phyloP scores from a whole-genome alignment of 1,140 invertebrate genomes.

The Drosophila ficusphila region DNA sequence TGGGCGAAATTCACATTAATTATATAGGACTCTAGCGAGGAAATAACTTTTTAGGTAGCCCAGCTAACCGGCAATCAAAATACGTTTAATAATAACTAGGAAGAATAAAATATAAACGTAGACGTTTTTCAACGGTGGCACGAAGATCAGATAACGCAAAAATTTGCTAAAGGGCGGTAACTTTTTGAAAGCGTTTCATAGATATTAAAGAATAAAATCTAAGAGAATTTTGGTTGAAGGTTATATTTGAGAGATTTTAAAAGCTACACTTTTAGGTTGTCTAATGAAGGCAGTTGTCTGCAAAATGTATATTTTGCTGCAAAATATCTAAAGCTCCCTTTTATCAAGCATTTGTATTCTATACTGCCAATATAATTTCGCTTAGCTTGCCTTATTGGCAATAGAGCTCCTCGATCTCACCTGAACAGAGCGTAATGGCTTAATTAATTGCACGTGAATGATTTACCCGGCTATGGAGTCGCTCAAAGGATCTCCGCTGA shows the following conservation, averaged over 20 bases:
- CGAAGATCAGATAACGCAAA: conserved; percentile 17
- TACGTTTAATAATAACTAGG: conserved; percentile 45
- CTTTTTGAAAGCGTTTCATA: neutral
- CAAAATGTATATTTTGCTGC: too few species aligned
- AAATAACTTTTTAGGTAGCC: conserved; percentile 29
- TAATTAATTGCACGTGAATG: conserved; percentile 45
- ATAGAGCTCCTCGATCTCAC: neutral
- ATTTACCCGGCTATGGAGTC: neutral
- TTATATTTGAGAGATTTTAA: neutral
- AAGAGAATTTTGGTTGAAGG: neutral
- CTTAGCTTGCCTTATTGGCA: neutral
- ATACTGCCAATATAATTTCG: neutral
- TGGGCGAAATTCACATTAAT: conserved; percentile 63
- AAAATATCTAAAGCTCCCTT: too few species aligned
- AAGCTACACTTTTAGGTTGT: neutral
- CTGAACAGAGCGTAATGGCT: conserved; percentile 34
- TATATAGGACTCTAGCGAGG: conserved; percentile 34
- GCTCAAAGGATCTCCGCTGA: conserved; percentile 8
- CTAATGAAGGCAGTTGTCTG: neutral
- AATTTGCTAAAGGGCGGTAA: neutral
- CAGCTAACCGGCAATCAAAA: conserved; percentile 54
- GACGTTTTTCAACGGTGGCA: conserved; percentile 3
- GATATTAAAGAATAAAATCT: neutral
- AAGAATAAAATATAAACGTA: conserved; percentile 1
- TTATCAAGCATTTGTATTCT: too few species aligned